Evolutionary conservation across 2,888 invertebrate genomes (phyloP), one percentile per base, ranked within the genome.

Genomic region (Nemapogon koenigi): DNA sequence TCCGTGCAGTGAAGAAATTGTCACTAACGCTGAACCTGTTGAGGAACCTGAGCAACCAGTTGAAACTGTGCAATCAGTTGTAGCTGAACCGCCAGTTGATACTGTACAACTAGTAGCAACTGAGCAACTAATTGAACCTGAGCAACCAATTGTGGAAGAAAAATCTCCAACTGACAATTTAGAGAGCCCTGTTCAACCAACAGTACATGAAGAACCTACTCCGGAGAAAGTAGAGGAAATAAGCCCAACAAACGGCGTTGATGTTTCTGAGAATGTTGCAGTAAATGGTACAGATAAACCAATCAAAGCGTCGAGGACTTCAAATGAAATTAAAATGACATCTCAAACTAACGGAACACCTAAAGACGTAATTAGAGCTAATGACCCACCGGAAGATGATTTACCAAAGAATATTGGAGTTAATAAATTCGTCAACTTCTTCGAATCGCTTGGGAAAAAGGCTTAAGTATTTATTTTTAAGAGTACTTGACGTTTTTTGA

Each of bases 351-450:
- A 71, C 37, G 64, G 68, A 0, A 55, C 51, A 0, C 67, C 76
- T 0, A 70, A 63, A 43, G 78, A 78, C 11, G 75, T 78, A 0
- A 75, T 78, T 2, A 57, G 78, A 19, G 78, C 78, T 0, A 78
- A 75, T 25, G 78, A 78, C 27, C 78, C 78, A 0, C 78, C 76
- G 0, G 78, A 78, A 48, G 76, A 78, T 15, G 78, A 78, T 47
- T 44, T 78, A 6, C 78, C 78, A 2, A 78, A 78, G 36, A 78
- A 78, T 26, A 78, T 78, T 46, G 78, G 78, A 1, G 78, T 78
- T 0, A 78, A 76, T 42, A 78, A 75, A 42, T 78, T 78, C 41
- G 78, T 78, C 0, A 78, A 75, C 46, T 78, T 78, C 56, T 78
- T 78, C 37, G 78, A 78, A 44, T 73, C 75, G 10, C 65, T 78